Evolutionary conservation across 2,888 invertebrate genomes (phyloP), one percentile per base, ranked within the genome.

Genomic region (Auanema freiburgensis): DNA sequence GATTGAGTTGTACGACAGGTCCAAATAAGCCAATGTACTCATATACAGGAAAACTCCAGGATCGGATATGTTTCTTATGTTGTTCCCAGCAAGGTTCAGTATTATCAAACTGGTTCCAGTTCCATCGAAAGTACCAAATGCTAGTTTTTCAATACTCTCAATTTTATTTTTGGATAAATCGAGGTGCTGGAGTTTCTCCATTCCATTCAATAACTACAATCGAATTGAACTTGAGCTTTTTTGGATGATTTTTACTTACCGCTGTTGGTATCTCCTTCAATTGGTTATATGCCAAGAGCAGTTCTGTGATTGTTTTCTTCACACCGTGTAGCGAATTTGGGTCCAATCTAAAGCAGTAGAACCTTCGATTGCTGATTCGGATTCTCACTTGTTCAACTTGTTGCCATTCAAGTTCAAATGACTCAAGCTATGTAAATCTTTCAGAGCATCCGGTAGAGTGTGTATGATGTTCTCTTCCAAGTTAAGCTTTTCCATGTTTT

Each of bases 391-490:
- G 11, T 84, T 85, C 41, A 90, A 80, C 14, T 90, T 90, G 86
- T 95, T 95, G 71, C 92, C 91, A 80, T 93, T 92, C 83, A 96
- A 87, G 67, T 93, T 89, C 72, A 96, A 87, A 18, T 92, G 91
- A 84, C 92, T 91, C 63, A 96, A 88, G 84, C 91, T 91, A 73
- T 89, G 89, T 87, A 95, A 88, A 52, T 91, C 91, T 69, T 90
- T 88, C 84, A 93, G 92, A 56, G 91, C 90, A 11, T 90, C 89
- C 76, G 91, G 91, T 65, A 96, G 86, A 63, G 89, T 88, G 61
- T 89, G 88, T 84, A 97, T 91, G 84, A 89, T 88, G 87, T 96
- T 96, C 86, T 93, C 92, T 63, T 92, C 93, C 76, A 96, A 87
- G 86, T 93, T 92, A 67, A 96, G 89, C 55, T 91, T 92, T 84